Percentiles rank a stretch among this genome's conserved stretches.
These are phyloP conservation scores for Himalopsyche japonica DNA, from an alignment of 2,888 invertebrate genomes.

Conservation along the genomic window DNA sequence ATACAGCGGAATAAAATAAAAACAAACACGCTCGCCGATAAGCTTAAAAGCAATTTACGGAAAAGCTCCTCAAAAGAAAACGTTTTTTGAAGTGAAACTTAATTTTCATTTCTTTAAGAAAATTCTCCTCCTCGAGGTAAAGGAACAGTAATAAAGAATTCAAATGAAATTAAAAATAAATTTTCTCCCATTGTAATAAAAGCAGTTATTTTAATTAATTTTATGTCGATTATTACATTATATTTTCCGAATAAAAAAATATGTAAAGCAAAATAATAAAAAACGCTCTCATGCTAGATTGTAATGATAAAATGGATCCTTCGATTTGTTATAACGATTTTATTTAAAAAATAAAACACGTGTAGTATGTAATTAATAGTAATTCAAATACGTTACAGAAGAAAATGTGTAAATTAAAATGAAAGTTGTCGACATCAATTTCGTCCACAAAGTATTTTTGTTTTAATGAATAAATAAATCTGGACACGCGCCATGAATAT, in stretches of 20 bases:
- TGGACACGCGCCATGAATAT: too few species aligned
- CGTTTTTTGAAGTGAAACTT: slow-evolving; percentile 35
- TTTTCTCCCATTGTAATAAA: not conserved
- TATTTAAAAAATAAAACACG: too few species aligned
- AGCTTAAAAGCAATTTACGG: slow-evolving; percentile 38
- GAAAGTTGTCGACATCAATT: too few species aligned
- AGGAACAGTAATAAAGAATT: not conserved
- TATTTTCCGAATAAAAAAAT: not conserved
- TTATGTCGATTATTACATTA: not conserved
- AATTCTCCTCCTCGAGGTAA: slow-evolving; percentile 3
- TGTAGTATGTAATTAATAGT: too few species aligned
- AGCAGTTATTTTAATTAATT: not conserved
- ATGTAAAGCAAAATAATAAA: too few species aligned
- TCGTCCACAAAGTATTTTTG: too few species aligned
- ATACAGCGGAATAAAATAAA: slow-evolving; percentile 31
- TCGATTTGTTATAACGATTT: too few species aligned
- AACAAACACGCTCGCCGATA: slow-evolving; percentile 36
- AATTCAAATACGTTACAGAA: too few species aligned
- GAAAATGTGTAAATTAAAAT: too few species aligned
- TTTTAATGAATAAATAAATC: too few species aligned
- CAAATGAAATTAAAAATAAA: slow-evolving; percentile 22
- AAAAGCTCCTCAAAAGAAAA: slow-evolving; percentile 25
- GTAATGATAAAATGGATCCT: too few species aligned
- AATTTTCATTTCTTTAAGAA: slow-evolving; percentile 24
- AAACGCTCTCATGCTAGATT: too few species aligned